These are phyloP conservation scores for Gambusia affinis DNA, from an alignment of 2,113 vertebrate genomes.

Conservation along the genomic window DNA sequence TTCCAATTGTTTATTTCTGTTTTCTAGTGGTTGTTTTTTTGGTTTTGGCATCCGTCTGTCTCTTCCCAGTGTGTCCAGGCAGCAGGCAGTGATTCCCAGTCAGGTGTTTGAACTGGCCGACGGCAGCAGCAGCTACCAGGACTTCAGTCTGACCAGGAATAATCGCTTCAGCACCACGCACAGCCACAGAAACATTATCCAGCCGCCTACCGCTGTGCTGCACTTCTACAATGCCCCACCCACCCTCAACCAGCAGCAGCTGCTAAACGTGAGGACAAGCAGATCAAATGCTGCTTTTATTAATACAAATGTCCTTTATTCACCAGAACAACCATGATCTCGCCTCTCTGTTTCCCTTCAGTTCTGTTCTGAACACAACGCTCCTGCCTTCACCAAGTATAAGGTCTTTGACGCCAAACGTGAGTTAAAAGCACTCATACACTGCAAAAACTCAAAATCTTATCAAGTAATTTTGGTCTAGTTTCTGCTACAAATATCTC, in stretches of 20 bases:
- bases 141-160: constrained; percentile 62
- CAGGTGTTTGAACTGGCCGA: constrained; percentile 52
- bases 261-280: constrained; percentile 39
- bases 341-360: constrained; percentile 43
- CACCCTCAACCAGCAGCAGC: constrained; percentile 48
- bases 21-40: no score
- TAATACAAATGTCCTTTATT: neutral
- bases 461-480: no score
- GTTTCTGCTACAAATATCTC: no score
- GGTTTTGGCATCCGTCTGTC: neutral
- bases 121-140: constrained; percentile 55
- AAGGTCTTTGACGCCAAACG: constrained; percentile 95
- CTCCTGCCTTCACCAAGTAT: constrained; percentile 90
- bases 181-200: constrained; percentile 57
- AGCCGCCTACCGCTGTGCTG: constrained; percentile 48
- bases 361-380: constrained; percentile 90
- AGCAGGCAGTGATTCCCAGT: constrained; percentile 57
- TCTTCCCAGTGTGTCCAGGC: constrained; percentile 48
- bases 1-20: no score
- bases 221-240: constrained; percentile 65
- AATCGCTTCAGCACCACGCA: constrained; percentile 48
- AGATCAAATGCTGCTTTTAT: neutral
- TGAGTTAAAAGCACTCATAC: constrained; percentile 73
- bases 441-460: no score
- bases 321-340: neutral